These are phyloP conservation scores for Podotricha telesiphe DNA, from an alignment of 2,888 invertebrate genomes.

Conservation along the genomic window DNA sequence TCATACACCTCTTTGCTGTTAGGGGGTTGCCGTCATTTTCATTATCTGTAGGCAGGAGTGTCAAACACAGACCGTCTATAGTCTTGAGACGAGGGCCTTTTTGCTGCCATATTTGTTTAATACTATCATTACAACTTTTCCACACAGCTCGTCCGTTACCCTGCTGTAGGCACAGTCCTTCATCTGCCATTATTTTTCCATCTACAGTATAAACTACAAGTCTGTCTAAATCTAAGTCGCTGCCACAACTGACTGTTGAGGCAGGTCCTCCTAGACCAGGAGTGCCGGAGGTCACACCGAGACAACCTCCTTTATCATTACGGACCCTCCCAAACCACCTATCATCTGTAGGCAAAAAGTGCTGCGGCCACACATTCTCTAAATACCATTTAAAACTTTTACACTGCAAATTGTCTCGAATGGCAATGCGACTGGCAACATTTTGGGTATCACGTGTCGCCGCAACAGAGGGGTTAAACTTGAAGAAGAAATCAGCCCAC, in stretches of 20 bases:
- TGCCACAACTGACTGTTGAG: conserved; percentile 85
- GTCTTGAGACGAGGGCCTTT: conserved; percentile 71
- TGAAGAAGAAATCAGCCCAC: conserved; percentile 96
- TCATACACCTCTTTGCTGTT: conserved; percentile 84
- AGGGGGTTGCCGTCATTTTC: conserved; percentile 70
- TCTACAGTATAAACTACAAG: conserved; percentile 88
- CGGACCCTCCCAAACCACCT: conserved; percentile 95
- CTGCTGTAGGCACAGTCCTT: conserved; percentile 92
- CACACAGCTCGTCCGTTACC: conserved; percentile 86
- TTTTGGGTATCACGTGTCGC: conserved; percentile 84
- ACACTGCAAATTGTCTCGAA: conserved; percentile 89
- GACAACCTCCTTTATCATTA: conserved; percentile 73
- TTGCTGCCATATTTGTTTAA: conserved; percentile 88
- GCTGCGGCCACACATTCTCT: conserved; percentile 96
- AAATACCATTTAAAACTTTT: conserved; percentile 97
- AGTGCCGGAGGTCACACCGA: conserved; percentile 68
- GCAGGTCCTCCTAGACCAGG: conserved; percentile 89
- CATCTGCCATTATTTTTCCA: conserved; percentile 92
- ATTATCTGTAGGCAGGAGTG: conserved; percentile 56
- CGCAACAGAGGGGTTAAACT: conserved; percentile 89
- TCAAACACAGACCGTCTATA: conserved; percentile 63
- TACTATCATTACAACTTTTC: conserved; percentile 87
- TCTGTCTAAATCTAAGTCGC: conserved; percentile 84
- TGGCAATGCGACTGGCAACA: conserved; percentile 85
- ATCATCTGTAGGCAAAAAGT: conserved; percentile 95